Percentiles rank a stretch among this genome's conserved stretches.
Conservation (phyloP, 2,797 vertebrate species). For the Hippopotamyrus pictus region DNA sequence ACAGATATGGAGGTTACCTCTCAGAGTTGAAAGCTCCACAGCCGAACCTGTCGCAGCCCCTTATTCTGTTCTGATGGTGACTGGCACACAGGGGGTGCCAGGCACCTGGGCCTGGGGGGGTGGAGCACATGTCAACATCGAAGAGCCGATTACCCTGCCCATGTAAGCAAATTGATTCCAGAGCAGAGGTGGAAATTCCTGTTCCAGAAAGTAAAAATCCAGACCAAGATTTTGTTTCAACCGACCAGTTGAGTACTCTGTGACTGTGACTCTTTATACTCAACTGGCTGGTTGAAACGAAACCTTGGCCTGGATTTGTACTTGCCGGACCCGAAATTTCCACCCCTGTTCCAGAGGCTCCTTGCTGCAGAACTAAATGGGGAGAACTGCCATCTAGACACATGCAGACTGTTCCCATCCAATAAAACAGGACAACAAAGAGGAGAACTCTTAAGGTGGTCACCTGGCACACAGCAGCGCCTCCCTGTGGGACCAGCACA, state of each 20-base stretch:
- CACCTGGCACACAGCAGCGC: slow-evolving; percentile 50
- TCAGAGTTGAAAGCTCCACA: slow-evolving; percentile 46
- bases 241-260: not conserved
- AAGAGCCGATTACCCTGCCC: not conserved
- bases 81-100: slow-evolving; percentile 54
- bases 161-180: not conserved
- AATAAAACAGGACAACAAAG: not conserved
- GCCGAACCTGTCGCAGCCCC: slow-evolving; percentile 52
- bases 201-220: not conserved
- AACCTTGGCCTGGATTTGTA: not conserved
- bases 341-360: not conserved
- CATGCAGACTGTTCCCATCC: not conserved
- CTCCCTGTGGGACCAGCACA: slow-evolving; percentile 27
- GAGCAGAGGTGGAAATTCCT: not conserved
- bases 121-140: not conserved
- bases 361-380: not conserved
- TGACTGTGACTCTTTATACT: not conserved
- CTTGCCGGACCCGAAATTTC: not conserved
- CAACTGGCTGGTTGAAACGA: not conserved
- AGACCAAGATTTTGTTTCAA: not conserved
- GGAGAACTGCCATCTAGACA: not conserved
- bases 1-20: slow-evolving; percentile 40
- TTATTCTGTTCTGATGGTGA: slow-evolving; percentile 51
- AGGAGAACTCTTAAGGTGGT: not conserved
- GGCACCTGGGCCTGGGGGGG: slow-evolving; percentile 31